Conservation (phyloP, 2,797 vertebrate species). For the Megalops cyprinoides region DNA sequence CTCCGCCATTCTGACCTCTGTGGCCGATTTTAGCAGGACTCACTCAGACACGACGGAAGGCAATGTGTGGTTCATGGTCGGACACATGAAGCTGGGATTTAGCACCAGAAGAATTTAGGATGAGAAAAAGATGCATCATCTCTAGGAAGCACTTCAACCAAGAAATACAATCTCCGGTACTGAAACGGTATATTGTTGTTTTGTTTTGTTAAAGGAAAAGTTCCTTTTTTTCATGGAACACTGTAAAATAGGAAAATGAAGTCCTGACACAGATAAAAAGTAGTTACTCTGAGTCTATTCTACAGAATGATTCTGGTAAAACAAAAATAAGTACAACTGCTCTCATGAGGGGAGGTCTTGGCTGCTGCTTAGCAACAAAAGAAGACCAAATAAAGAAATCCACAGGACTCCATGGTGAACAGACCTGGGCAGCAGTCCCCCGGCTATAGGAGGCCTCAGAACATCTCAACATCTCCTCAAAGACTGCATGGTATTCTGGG, state of each 20-base stretch:
- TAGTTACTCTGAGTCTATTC: neutral
- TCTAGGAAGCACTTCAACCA: conserved; percentile 73
- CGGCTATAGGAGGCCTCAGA: neutral
- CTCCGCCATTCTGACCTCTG: no score
- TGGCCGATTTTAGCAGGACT: neutral
- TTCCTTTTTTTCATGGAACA: no score
- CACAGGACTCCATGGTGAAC: neutral
- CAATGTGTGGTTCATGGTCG: conserved; percentile 67
- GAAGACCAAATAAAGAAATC: neutral
- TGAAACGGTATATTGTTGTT: conserved; percentile 47
- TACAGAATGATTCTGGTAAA: neutral
- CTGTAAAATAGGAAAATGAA: no score
- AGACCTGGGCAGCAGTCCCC: no score
- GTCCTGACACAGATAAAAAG: no score
- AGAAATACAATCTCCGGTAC: conserved; percentile 31
- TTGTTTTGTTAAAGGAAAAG: no score
- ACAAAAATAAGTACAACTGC: neutral
- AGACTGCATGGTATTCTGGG: neutral
- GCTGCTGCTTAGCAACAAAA: neutral
- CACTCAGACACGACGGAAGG: conserved; percentile 48
- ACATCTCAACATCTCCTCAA: neutral
- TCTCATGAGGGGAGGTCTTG: neutral
- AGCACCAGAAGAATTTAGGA: conserved; percentile 86
- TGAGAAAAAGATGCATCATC: conserved; percentile 69
- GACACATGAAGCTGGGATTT: conserved; percentile 73